Conservation (phyloP, 2,888 invertebrate species). For the Nowickia ferox region DNA sequence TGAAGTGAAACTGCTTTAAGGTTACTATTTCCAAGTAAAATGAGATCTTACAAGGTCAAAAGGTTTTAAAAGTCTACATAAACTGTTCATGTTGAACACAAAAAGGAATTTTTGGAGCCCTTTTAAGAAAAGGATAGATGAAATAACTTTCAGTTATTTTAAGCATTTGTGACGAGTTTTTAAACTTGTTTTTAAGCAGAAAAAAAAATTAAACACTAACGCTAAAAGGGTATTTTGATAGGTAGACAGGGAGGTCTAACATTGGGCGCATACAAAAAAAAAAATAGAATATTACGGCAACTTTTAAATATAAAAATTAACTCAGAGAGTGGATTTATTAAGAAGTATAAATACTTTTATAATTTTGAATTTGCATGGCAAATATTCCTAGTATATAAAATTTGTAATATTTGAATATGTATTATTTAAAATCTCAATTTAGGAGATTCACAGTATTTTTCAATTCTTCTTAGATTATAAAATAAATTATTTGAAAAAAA, state of each 20-base stretch:
- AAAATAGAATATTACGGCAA: no score
- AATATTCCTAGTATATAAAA: no score
- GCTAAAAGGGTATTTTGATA: conserved; percentile 13
- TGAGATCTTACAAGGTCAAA: conserved; percentile 62
- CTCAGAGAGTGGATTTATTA: no score
- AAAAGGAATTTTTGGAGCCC: conserved; percentile 27
- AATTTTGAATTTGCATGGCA: no score
- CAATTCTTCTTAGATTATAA: no score
- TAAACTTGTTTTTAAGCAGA: conserved; percentile 54
- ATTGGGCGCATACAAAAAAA: background rate
- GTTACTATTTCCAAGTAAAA: background rate
- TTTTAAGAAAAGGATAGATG: conserved; percentile 25
- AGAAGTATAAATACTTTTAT: no score
- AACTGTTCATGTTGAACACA: conserved; percentile 51
- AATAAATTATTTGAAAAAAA: no score
- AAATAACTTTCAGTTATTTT: conserved; percentile 67
- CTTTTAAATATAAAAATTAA: no score
- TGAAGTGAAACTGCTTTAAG: no score
- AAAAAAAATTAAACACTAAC: background rate
- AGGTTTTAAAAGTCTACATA: conserved; percentile 34
- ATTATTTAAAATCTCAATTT: no score
- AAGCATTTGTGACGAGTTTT: background rate
- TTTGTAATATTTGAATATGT: no score
- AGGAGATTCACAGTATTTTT: no score
- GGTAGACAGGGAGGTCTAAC: conserved; percentile 1